Evolutionary conservation across 2,888 invertebrate species (phyloP), one percentile per base, ranked within the genome.

Genomic region (Rhogogaster chlorosoma): DNA sequence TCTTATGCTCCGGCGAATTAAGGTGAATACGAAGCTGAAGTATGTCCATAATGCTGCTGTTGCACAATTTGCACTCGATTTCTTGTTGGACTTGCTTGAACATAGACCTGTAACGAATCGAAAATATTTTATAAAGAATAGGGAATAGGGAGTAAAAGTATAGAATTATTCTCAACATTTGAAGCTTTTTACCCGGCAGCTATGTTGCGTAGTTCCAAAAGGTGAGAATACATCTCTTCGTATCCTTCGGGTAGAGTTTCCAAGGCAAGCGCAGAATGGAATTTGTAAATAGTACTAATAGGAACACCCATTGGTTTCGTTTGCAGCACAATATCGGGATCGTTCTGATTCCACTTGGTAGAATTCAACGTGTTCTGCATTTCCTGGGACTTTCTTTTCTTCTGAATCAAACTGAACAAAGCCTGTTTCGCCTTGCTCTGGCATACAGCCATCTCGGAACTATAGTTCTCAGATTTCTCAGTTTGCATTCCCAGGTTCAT

Each of bases 401-500:
- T 93, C 26, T 92, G 92, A 22, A 95, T 89, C 1, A 95, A 89
- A 26, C 94, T 94, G 45, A 85, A 89, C 77, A 95, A 90, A 53
- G 94, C 91, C 10, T 92, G 90, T 85, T 94, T 94, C 0, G 95
- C 93, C 89, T 94, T 94, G 45, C 93, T 93, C 87, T 95, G 94
- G 67, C 94, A 92, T 42, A 90, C 88, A 42, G 93, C 90, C 29
- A 93, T 92, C 83, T 94, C 91, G 2, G 93, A 91, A 18, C 93
- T 91, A 4, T 91, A 86, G 0, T 91, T 88, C 3, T 93, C 91
- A 15, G 91, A 88, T 2, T 92, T 93, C 3, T 93, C 91, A 0
- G 94, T 93, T 78, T 93, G 94, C 89, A 97, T 94, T 88, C 96
- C 95, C 86, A 94, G 94, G 90, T 97, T 97, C 95, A 97, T 96